Evolutionary conservation across 2,888 invertebrate genomes (phyloP), one percentile per base, ranked within the genome.

Genomic region (Yponomeuta plumbellus): DNA sequence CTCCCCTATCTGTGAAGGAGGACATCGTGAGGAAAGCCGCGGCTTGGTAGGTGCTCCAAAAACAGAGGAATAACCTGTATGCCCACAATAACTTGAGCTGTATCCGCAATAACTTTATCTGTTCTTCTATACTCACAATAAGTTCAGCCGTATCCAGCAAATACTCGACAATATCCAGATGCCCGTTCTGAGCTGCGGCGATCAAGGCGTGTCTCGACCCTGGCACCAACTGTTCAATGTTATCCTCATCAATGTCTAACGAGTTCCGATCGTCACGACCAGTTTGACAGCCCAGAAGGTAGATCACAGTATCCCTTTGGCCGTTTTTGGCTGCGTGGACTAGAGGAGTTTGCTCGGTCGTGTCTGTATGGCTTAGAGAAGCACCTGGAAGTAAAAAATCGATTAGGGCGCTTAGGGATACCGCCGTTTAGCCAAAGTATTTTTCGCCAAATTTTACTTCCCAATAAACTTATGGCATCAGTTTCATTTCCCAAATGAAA

Each of bases 311-410:
- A 70, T 96, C 96, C 57, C 97, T 86, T 76, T 96, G 96, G 0
- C 98, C 98, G 75, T 95, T 95, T 73, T 96, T 94, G 0, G 98
- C 97, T 1, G 98, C 98, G 81, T 98, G 97, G 0, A 98, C 97
- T 68, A 98, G 84, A 0, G 98, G 95, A 75, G 97, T 96, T 73
- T 95, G 94, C 68, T 96, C 96, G 0, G 96, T 94, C 66, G 96
- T 96, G 78, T 97, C 97, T 0, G 94, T 93, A 73, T 96, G 95
- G 10, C 96, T 96, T 17, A 96, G 87, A 21, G 94, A 94, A 71
- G 95, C 94, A 70, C 94, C 94, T 91, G 68, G 57, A 20, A 65
- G 20, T 44, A 34, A 8, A 65, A 1, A 11, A 58, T 13, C 10
- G 8, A n/a, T 58, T 10, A 58, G n/a, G n/a, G n/a, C n/a, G n/a